Conservation (phyloP, 2,888 invertebrate species). For the Metopia argyrocephala region DNA sequence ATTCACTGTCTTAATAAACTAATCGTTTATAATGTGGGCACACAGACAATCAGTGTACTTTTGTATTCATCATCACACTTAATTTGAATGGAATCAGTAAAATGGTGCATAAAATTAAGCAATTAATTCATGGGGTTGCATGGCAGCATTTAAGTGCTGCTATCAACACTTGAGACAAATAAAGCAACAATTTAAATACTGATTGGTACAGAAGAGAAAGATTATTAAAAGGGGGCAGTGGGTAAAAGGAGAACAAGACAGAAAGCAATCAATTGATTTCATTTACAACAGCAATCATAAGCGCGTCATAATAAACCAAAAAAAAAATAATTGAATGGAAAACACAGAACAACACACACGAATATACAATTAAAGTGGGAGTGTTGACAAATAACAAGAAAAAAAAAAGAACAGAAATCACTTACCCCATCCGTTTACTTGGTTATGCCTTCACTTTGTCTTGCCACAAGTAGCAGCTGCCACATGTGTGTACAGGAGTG, state of each 20-base stretch:
- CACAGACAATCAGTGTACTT: too few species aligned
- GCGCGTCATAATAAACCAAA: neutral
- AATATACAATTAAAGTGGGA: conserved; percentile 59
- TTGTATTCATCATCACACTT: conserved; percentile 52
- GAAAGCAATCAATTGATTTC: conserved; percentile 52
- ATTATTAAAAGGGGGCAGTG: neutral
- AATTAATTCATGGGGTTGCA: conserved; percentile 61
- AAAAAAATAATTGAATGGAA: neutral
- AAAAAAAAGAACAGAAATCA: neutral
- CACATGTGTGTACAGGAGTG: neutral
- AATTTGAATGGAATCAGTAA: conserved; percentile 21
- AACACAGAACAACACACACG: conserved; percentile 23
- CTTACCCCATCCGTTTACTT: conserved; percentile 44
- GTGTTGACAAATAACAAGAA: conserved; percentile 62
- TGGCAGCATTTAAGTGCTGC: conserved; percentile 64
- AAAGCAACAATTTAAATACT: conserved; percentile 56
- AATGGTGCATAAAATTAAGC: conserved; percentile 48
- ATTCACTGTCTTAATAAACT: conserved; percentile 42
- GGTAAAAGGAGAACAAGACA: conserved; percentile 27
- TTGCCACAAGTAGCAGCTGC: conserved; percentile 50
- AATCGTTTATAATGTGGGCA: conserved; percentile 53
- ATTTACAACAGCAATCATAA: conserved; percentile 22
- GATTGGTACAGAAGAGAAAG: conserved; percentile 34
- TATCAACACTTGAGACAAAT: conserved; percentile 61
- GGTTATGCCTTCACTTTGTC: neutral